These are phyloP conservation scores for Masticophis lateralis DNA, from an alignment of 2,797 vertebrate genomes.

Conservation along the genomic window DNA sequence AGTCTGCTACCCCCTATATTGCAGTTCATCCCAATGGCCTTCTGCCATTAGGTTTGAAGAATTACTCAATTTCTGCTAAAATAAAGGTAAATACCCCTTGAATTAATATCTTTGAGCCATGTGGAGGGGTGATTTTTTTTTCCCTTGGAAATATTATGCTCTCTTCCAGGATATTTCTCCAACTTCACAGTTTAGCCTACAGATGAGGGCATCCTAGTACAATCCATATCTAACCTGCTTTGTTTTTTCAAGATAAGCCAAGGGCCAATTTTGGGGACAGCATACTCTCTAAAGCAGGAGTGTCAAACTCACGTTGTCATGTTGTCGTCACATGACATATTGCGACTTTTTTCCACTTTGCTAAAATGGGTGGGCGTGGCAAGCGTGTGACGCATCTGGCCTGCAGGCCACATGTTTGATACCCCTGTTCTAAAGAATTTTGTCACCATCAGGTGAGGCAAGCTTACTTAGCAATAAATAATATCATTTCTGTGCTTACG, in stretches of 20 bases:
- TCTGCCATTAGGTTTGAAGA: neutral
- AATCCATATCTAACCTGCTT: neutral
- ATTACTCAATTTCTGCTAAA: neutral
- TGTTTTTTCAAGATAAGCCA: neutral
- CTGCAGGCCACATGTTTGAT: too few relatives aligned
- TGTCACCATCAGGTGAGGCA: neutral
- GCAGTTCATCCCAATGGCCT: neutral
- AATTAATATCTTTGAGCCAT: neutral
- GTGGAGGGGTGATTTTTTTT: neutral
- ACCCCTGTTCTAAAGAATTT: neutral
- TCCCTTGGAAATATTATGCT: neutral
- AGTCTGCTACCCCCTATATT: neutral
- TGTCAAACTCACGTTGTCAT: too few relatives aligned
- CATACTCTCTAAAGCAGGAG: neutral
- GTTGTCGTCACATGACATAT: too few relatives aligned
- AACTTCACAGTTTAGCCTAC: neutral
- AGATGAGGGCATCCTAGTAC: neutral
- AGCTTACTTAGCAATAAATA: neutral
- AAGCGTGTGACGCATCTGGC: too few relatives aligned
- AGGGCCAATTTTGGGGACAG: neutral
- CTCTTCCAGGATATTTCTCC: neutral
- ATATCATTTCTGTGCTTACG: neutral
- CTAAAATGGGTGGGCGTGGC: too few relatives aligned
- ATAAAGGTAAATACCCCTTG: neutral
- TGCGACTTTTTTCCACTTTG: rapidly evolving